phyloP scores from a whole-genome alignment of 2,113 vertebrate genomes.

The Corvus cornix region DNA sequence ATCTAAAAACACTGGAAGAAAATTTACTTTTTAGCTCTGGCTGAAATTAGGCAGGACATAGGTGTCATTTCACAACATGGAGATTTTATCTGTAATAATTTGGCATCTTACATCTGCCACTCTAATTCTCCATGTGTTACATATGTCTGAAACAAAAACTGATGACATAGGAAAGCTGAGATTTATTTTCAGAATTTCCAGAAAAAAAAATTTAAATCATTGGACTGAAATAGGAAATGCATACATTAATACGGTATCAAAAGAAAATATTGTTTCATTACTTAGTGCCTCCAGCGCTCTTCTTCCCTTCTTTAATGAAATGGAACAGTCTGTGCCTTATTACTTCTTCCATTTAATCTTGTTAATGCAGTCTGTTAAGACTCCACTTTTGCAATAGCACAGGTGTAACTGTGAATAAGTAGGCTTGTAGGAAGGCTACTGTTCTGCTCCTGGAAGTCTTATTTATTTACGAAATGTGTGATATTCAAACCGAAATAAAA shows the following conservation, averaged over 20 bases:
- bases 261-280: background rate
- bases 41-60: background rate
- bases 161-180: background rate
- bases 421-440: slow-evolving; percentile 26
- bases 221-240: background rate
- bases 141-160: background rate
- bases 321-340: slow-evolving; percentile 75
- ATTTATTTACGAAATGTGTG: slow-evolving; percentile 70
- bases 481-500: slow-evolving; percentile 78
- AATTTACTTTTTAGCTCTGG: background rate
- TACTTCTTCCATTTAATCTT: slow-evolving; percentile 80
- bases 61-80: background rate
- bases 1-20: background rate
- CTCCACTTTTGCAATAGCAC: slow-evolving; percentile 63
- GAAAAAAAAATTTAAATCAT: background rate
- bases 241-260: background rate
- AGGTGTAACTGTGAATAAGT: slow-evolving; percentile 51
- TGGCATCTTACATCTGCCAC: background rate
- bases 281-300: slow-evolving; percentile 22
- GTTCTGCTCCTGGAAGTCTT: slow-evolving; percentile 49
- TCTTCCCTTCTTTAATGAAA: slow-evolving; percentile 73
- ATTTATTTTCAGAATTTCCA: background rate
- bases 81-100: background rate
- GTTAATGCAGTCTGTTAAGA: slow-evolving; percentile 77
- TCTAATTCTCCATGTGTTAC: background rate